Conservation (phyloP, 2,888 invertebrate species). For the Azorinus chamasolen region DNA sequence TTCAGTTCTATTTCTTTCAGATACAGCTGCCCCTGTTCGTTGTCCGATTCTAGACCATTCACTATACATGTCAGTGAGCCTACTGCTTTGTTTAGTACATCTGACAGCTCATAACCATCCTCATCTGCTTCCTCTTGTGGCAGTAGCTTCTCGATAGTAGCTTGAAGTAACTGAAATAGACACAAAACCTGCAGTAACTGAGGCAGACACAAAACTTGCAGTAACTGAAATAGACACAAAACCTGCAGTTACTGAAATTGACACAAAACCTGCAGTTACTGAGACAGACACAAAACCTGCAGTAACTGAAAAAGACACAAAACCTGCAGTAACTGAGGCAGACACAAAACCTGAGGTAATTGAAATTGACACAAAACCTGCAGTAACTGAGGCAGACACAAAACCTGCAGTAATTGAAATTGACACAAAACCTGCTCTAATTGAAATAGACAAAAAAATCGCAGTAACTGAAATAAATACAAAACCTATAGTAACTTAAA, state of each 20-base stretch:
- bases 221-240: conserved; percentile 56
- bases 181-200: conserved; percentile 64
- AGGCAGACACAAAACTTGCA: conserved; percentile 45
- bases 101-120: conserved; percentile 68
- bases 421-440: no score
- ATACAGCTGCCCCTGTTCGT: not conserved
- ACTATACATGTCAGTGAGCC: conserved; percentile 65
- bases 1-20: conserved; percentile 17
- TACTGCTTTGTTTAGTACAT: conserved; percentile 63
- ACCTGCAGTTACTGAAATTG: conserved; percentile 68
- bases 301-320: no score
- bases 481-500: no score
- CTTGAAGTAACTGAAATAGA: conserved; percentile 64
- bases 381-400: no score
- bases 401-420: no score
- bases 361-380: no score
- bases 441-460: no score
- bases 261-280: conserved; percentile 4
- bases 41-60: not conserved
- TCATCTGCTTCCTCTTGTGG: conserved; percentile 67
- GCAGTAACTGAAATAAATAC: no score
- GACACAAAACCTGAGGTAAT: no score
- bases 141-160: conserved; percentile 63
- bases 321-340: no score
- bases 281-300: no score